Base-by-base conservation (phyloP, 2,888 invertebrate species). In the Plebejus argus region DNA sequence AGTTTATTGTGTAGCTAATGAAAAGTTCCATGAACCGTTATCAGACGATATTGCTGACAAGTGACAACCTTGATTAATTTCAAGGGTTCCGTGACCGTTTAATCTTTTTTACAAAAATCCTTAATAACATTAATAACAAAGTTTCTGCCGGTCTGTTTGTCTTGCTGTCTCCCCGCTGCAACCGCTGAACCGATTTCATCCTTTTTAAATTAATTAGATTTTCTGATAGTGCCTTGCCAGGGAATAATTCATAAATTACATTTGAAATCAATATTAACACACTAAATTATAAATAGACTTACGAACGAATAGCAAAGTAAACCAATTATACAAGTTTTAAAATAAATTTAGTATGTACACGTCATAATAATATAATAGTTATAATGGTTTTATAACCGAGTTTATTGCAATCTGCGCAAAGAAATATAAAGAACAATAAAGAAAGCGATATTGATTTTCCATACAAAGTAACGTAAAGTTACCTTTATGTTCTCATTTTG, bases 1-100 rank as follows among this genome's bases (percentile, higher is more conserved):
- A 66, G 66, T 45, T 39, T 72, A 72, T 45, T 72, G 72, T 71
- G 72, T n/a, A 23, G 28, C 66, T 39, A 72, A 72, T 72, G 45
- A 72, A 20, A 72, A 72, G 72, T 72, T 72, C 45, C 15, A 45
- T 72, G 72, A 72, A 45, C 45, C 39, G 45, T 39, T 45, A 72
- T 45, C 45, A 45, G 12, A 72, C 33, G 20, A 45, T 39, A 39
- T 45, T 45, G 10, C 23, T 20, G 72, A 5, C 45, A 10, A 45
- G 23, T 20, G 72, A 5, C 45, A 10, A 71, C 15, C 20, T 72
- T 39, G 45, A 72, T 72, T 39, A 39, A 15, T 12, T 66, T 6
- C 15, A 10, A 28, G 28, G 66, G 18, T 15, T 58, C 20, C n/a
- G n/a, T 58, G 15, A 6, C 2, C 58, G 18, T 53, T 53, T 18